These are phyloP conservation scores for Sarcophaga bullata DNA, from an alignment of 1,140 invertebrate species.

Conservation along the genomic window DNA sequence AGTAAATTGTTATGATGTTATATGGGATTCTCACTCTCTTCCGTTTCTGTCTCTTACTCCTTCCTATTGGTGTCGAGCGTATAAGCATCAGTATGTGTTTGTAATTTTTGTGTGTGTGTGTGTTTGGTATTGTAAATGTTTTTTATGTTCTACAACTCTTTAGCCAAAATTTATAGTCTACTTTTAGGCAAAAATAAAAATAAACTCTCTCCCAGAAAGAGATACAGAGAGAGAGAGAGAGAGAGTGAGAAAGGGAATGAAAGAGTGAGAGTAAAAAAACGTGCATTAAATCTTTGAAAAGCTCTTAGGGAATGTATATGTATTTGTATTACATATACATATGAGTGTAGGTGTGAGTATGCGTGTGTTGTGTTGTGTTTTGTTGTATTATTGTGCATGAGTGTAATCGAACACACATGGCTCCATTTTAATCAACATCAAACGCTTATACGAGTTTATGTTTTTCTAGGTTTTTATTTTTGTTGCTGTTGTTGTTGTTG, in stretches of 20 bases:
- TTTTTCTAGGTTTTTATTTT: too few relatives aligned
- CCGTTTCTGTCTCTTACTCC: background rate
- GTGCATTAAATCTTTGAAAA: conserved; percentile 36
- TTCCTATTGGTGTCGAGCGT: too few relatives aligned
- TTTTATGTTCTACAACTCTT: conserved; percentile 16
- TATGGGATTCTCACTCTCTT: background rate
- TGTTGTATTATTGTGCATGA: background rate
- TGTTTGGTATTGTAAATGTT: background rate
- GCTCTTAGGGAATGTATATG: background rate
- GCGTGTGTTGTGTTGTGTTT: too few relatives aligned
- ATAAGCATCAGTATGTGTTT: background rate
- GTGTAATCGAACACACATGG: conserved; percentile 42
- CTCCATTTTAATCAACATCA: conserved; percentile 42
- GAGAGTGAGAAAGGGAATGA: too few relatives aligned
- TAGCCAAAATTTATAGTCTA: conserved; percentile 6
- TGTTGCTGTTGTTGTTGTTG: background rate
- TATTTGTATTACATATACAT: background rate
- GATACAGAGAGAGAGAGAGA: too few relatives aligned
- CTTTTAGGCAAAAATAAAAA: conserved; percentile 20
- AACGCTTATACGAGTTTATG: conserved; percentile 24
- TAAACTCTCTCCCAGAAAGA: background rate
- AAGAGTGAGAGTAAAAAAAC: background rate
- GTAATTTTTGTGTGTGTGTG: background rate
- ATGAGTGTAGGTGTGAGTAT: background rate
- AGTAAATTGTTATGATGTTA: conserved; percentile 43